These are phyloP conservation scores for Phrynocephalus vlangalii DNA, from an alignment of 2,797 vertebrate genomes.

Conservation along the genomic window DNA sequence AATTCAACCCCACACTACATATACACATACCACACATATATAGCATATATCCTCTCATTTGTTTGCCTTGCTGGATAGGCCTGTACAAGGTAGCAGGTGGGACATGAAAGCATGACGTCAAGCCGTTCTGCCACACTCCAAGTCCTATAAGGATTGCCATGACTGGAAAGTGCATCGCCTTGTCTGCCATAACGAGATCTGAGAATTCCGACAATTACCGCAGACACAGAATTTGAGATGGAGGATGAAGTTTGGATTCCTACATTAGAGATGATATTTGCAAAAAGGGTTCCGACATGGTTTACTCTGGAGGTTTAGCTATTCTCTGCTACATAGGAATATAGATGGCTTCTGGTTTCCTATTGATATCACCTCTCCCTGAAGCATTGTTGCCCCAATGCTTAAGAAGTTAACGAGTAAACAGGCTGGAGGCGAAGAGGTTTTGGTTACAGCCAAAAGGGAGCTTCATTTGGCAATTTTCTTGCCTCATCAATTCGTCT, in stretches of 20 bases:
- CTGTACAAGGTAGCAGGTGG: slow-evolving; percentile 47
- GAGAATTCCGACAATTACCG: slow-evolving; percentile 38
- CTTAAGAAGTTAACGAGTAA: slow-evolving; percentile 57
- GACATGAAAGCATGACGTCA: slow-evolving; percentile 46
- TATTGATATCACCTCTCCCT: slow-evolving; percentile 47
- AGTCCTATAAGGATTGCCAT: slow-evolving; percentile 56
- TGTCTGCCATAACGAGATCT: slow-evolving; percentile 51
- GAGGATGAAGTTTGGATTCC: slow-evolving; percentile 47
- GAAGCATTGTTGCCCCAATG: slow-evolving; percentile 49
- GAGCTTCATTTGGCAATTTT: slow-evolving; percentile 52
- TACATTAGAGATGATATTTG: slow-evolving; percentile 44
- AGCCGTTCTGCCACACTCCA: slow-evolving; percentile 60
- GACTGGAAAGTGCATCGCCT: slow-evolving; percentile 65
- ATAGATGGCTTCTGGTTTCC: slow-evolving; percentile 40
- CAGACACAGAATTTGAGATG: background rate
- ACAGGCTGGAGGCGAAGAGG: slow-evolving; percentile 41
- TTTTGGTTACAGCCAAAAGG: slow-evolving; percentile 62
- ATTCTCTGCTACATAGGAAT: slow-evolving; percentile 38
- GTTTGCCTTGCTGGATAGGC: slow-evolving; percentile 37
- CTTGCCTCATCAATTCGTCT: slow-evolving; percentile 64
- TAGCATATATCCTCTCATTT: slow-evolving; percentile 26
- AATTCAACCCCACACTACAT: slow-evolving; percentile 11
- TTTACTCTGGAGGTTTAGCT: slow-evolving; percentile 36
- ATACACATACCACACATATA: slow-evolving; percentile 33
- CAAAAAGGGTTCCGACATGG: slow-evolving; percentile 35